These are phyloP conservation scores for Eulemur coronatus DNA, from an alignment of 2,797 vertebrate genomes.

Conservation along the genomic window DNA sequence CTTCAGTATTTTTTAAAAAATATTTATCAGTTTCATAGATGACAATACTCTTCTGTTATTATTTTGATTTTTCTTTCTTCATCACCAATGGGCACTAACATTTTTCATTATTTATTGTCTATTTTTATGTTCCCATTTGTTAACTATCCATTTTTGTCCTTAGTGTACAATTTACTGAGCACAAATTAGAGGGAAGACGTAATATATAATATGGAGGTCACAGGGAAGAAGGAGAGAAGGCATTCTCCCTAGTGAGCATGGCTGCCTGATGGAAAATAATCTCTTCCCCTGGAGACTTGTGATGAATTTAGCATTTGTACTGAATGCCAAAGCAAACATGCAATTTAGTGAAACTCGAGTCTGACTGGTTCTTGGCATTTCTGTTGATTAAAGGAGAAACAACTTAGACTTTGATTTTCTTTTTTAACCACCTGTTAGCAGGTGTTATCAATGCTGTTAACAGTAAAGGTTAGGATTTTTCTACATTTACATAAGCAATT, in stretches of 20 bases:
- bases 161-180: background rate
- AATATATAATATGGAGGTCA: background rate
- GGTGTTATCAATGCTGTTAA: background rate
- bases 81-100: background rate
- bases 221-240: background rate
- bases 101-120: background rate
- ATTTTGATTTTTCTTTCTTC: background rate
- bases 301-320: slow-evolving; percentile 52
- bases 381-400: slow-evolving; percentile 53
- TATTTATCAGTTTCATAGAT: background rate
- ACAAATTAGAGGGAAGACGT: background rate
- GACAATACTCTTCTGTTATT: background rate
- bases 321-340: slow-evolving; percentile 42
- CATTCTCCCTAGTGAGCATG: background rate
- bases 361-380: slow-evolving; percentile 54
- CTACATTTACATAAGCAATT: background rate
- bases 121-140: background rate
- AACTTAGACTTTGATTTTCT: background rate
- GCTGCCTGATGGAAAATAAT: background rate
- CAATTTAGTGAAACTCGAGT: slow-evolving; percentile 46
- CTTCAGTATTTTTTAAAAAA: background rate
- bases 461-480: background rate
- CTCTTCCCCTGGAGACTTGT: slow-evolving; percentile 47
- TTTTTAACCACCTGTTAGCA: slow-evolving; percentile 14
- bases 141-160: background rate